These are phyloP conservation scores for Anoplolepis gracilipes DNA, from an alignment of 1,140 invertebrate genomes.

Conservation along the genomic window DNA sequence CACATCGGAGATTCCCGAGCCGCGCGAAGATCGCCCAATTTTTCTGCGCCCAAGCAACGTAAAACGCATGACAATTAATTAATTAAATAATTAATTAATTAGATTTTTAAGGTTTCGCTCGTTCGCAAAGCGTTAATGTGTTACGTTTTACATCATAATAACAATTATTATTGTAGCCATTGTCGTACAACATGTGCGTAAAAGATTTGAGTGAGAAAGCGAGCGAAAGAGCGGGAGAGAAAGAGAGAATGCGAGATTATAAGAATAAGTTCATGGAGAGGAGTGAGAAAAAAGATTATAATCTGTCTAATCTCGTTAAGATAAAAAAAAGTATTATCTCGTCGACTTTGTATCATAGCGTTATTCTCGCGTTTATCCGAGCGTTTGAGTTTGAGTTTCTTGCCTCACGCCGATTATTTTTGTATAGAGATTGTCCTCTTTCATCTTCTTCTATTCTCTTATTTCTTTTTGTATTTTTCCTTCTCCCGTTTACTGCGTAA, in stretches of 20 bases:
- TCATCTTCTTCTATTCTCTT: constrained; percentile 4
- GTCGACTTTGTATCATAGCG: constrained; percentile 82
- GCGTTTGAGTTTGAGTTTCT: constrained; percentile 74
- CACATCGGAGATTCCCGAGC: constrained; percentile 21
- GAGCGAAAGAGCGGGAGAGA: constrained; percentile 44
- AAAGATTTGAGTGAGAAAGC: constrained; percentile 50
- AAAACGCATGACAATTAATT: constrained; percentile 74
- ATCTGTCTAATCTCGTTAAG: constrained; percentile 77
- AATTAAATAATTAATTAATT: constrained; percentile 55
- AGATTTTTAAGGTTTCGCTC: constrained; percentile 68
- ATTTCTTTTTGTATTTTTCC: constrained; percentile 68
- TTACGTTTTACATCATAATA: constrained; percentile 79
- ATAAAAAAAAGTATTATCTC: constrained; percentile 83
- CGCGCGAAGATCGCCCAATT: neutral
- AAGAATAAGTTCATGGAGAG: neutral
- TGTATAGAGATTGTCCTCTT: constrained; percentile 78
- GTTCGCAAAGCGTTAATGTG: constrained; percentile 65
- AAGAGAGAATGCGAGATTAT: neutral
- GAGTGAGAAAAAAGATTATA: constrained; percentile 68
- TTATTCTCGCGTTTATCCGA: constrained; percentile 72
- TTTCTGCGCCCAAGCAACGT: constrained; percentile 22
- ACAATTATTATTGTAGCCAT: constrained; percentile 76
- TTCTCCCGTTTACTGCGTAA: constrained; percentile 4
- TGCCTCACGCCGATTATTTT: constrained; percentile 75
- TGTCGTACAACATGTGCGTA: constrained; percentile 73